Evolutionary conservation across 2,888 invertebrate species (phyloP).

Genomic region (Morpho deidamia): DNA sequence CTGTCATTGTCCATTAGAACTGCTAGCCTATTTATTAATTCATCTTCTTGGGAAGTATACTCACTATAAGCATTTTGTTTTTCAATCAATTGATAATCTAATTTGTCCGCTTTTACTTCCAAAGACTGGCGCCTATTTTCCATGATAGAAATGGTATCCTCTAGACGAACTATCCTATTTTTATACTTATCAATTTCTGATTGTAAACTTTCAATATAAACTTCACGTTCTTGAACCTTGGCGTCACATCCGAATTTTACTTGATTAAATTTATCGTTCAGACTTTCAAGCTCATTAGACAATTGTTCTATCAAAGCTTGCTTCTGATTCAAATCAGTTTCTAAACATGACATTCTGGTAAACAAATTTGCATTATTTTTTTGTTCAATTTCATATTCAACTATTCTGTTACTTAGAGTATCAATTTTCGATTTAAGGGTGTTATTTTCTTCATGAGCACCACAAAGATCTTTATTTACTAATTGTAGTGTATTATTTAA

Average conservation of each 20-base stretch:
- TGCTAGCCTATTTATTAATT: slow-evolving; percentile 79
- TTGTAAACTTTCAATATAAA: slow-evolving; percentile 85
- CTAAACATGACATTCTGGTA: slow-evolving; percentile 57
- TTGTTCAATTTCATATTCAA: slow-evolving; percentile 60
- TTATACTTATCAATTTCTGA: slow-evolving; percentile 81
- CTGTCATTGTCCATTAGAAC: slow-evolving; percentile 81
- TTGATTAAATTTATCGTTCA: slow-evolving; percentile 55
- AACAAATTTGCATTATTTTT: slow-evolving; percentile 57
- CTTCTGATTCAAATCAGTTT: slow-evolving; percentile 56
- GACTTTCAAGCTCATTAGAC: slow-evolving; percentile 45
- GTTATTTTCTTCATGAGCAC: slow-evolving; percentile 43
- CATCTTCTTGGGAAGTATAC: slow-evolving; percentile 80
- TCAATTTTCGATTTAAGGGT: slow-evolving; percentile 47
- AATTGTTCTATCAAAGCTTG: slow-evolving; percentile 53
- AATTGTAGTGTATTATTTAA: slow-evolving; percentile 40
- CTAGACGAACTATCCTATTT: slow-evolving; percentile 80
- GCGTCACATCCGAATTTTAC: slow-evolving; percentile 76
- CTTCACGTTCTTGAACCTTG: slow-evolving; percentile 85
- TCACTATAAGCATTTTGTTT: slow-evolving; percentile 79
- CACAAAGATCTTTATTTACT: slow-evolving; percentile 44
- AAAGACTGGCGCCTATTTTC: slow-evolving; percentile 79
- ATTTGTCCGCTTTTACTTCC: slow-evolving; percentile 79
- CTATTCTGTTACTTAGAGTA: slow-evolving; percentile 56
- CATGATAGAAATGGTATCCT: slow-evolving; percentile 81
- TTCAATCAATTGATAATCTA: slow-evolving; percentile 79